Percentiles rank a stretch among this genome's conserved stretches.
Conservation (phyloP, 2,113 vertebrate genomes). For the Tachysurus fulvidraco region DNA sequence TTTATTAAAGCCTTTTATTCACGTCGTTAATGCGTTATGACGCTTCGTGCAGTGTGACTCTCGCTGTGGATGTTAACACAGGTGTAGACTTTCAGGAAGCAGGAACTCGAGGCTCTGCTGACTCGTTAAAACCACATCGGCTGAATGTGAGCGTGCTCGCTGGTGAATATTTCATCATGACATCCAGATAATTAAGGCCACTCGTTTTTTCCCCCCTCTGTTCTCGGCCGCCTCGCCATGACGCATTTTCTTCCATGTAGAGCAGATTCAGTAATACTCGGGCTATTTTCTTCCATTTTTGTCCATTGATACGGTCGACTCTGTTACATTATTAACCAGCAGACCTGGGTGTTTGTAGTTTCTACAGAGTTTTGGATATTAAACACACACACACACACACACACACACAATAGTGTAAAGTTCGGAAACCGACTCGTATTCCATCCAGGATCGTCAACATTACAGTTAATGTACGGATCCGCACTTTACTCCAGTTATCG, state of each 20-base stretch:
- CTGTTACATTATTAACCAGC: conserved; percentile 29
- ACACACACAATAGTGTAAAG: not conserved
- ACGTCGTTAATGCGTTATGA: not conserved
- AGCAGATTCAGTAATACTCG: conserved; percentile 26
- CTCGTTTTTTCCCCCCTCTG: conserved; percentile 31
- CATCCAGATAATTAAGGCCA: conserved; percentile 48
- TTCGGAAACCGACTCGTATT: not conserved
- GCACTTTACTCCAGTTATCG: not conserved
- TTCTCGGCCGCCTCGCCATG: not conserved
- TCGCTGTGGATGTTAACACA: not conserved
- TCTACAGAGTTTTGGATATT: not conserved
- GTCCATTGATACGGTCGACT: conserved; percentile 28
- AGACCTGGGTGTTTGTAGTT: not conserved
- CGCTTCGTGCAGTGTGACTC: too few species aligned
- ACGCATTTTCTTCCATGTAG: conserved; percentile 8
- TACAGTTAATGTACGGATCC: not conserved
- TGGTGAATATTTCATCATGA: conserved; percentile 48
- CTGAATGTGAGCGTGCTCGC: conserved; percentile 8
- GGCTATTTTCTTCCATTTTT: conserved; percentile 26
- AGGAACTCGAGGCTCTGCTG: conserved; percentile 13
- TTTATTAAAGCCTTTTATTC: not conserved
- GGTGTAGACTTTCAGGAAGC: not conserved
- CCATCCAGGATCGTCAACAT: not conserved
- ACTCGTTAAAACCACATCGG: conserved; percentile 13
- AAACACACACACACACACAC: not conserved